Percentiles rank a stretch among this genome's conserved stretches.
Conservation (phyloP, 2,113 vertebrate species). For the Bothrops jararaca region DNA sequence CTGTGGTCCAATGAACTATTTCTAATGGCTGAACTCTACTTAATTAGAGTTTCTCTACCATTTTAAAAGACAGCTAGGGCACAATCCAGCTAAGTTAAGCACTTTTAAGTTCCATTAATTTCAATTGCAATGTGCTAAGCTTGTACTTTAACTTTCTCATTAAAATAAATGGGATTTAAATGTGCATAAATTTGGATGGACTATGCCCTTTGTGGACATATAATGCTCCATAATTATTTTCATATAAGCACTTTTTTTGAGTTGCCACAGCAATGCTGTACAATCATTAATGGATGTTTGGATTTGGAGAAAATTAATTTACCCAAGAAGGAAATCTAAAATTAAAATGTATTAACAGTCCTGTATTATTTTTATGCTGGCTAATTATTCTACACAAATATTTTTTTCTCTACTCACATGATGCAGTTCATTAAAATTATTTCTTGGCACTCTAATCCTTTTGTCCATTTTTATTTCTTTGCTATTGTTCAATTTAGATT, state of each 20-base stretch:
- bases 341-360: background rate
- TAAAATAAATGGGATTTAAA: constrained; percentile 19
- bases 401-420: background rate
- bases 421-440: background rate
- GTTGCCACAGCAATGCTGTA: background rate
- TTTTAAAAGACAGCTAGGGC: constrained; percentile 6
- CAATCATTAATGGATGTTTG: background rate
- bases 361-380: background rate
- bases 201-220: background rate
- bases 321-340: background rate
- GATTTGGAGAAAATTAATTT: background rate
- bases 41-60: background rate
- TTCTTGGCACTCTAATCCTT: background rate
- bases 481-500: background rate
- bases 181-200: background rate
- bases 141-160: background rate
- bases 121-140: background rate
- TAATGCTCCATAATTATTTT: constrained; percentile 15
- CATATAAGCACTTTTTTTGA: background rate
- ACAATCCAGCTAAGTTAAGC: constrained; percentile 13
- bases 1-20: constrained; percentile 6
- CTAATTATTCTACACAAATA: background rate
- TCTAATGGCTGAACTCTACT: background rate
- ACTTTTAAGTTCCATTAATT: constrained; percentile 11
- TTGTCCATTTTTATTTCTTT: background rate